Conservation (phyloP, 2,113 vertebrate genomes). For the Mirounga angustirostris region DNA sequence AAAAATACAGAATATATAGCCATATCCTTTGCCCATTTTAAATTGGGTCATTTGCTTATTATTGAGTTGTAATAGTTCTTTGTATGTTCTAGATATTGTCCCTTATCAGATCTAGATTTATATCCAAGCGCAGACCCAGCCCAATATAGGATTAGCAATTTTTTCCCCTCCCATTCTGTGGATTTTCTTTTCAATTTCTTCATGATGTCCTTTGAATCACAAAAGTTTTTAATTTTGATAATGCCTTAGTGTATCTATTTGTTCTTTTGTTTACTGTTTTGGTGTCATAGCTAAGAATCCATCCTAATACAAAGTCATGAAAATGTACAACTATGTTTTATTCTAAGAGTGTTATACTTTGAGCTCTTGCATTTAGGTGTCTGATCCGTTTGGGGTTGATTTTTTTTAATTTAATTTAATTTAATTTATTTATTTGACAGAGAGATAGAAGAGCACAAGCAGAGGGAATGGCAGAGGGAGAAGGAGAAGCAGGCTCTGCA, state of each 20-base stretch:
- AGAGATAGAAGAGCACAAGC: no score
- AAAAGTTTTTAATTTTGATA: background rate
- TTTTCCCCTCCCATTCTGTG: background rate
- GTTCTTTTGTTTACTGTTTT: background rate
- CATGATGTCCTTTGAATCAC: background rate
- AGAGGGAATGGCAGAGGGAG: no score
- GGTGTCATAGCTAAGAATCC: background rate
- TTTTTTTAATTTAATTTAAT: background rate
- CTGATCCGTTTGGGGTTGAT: background rate
- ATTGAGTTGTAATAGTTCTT: background rate
- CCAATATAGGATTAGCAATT: background rate
- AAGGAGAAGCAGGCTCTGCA: no score
- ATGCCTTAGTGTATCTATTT: background rate
- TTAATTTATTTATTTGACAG: no score
- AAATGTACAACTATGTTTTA: background rate
- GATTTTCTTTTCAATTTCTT: background rate
- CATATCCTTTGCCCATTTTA: background rate
- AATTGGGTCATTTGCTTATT: background rate
- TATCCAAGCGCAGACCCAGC: background rate
- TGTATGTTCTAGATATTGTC: background rate
- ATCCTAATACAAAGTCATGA: no score
- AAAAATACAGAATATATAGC: background rate
- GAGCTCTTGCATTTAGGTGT: background rate
- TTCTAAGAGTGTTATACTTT: background rate
- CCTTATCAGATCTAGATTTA: background rate